A percentile compares a stretch with the other conserved stretches of the same genome.
Evolutionary conservation across 1,140 invertebrate species (phyloP).

Genomic region (Cheumatopsyche charites): DNA sequence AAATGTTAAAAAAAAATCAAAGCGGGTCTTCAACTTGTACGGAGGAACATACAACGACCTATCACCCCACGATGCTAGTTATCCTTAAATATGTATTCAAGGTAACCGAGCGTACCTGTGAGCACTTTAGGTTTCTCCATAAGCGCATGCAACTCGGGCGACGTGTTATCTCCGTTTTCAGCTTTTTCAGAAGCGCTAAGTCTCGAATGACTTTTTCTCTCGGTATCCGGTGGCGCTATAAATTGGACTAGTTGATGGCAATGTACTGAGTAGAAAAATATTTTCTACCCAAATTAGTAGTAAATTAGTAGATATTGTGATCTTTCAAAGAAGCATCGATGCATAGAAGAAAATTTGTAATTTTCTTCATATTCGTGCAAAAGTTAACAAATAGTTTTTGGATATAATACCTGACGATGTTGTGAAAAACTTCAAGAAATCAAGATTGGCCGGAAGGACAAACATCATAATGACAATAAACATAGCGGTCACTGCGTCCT

Average conservation of each 20-base stretch:
- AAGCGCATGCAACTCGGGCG: constrained; percentile 35
- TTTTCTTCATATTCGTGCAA: constrained; percentile 31
- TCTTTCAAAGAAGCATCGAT: constrained; percentile 34
- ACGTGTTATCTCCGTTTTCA: constrained; percentile 36
- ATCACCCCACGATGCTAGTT: constrained; percentile 13
- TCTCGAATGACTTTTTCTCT: constrained; percentile 36
- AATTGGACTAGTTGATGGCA: constrained; percentile 35
- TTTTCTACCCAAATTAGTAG: constrained; percentile 31
- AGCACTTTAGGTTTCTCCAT: constrained; percentile 24
- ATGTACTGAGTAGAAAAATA: constrained; percentile 22
- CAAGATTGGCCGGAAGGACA: constrained; percentile 76
- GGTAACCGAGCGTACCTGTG: constrained; percentile 40
- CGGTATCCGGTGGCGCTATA: constrained; percentile 40
- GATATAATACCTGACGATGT: constrained; percentile 50
- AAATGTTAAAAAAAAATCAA: background rate
- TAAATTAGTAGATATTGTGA: constrained; percentile 30
- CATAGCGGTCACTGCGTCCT: constrained; percentile 84
- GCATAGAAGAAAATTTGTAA: constrained; percentile 30
- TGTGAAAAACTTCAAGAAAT: constrained; percentile 73
- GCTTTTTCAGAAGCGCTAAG: constrained; percentile 37
- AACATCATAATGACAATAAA: constrained; percentile 82
- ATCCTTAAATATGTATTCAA: background rate
- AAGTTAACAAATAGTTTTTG: constrained; percentile 10
- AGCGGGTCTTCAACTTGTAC: background rate
- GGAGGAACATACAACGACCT: constrained; percentile 16